Percentiles rank a stretch among this genome's conserved stretches.
phyloP scores from a whole-genome alignment of 2,888 invertebrate species.

The Tryphoninae sp. region DNA sequence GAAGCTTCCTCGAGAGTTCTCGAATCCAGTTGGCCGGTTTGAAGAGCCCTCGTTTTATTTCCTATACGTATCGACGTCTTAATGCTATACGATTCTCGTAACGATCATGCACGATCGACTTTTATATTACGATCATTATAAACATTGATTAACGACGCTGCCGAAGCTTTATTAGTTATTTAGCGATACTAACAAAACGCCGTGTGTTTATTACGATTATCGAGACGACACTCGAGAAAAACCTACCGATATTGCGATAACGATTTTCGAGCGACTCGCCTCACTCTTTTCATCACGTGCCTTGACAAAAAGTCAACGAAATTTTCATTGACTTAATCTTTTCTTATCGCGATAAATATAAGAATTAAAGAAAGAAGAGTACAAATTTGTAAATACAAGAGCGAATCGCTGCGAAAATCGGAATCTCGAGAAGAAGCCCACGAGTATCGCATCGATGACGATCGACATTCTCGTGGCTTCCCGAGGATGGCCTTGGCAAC shows the following conservation, averaged over 20 bases:
- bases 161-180: constrained; percentile 74
- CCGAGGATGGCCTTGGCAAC: constrained; percentile 38
- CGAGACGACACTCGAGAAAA: constrained; percentile 30
- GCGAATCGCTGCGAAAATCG: constrained; percentile 6
- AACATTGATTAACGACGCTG: constrained; percentile 72
- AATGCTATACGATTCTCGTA: constrained; percentile 53
- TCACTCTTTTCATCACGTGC: constrained; percentile 12
- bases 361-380: background rate
- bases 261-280: constrained; percentile 34
- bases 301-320: background rate
- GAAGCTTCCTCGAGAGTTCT: constrained; percentile 57
- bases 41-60: constrained; percentile 46
- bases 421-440: constrained; percentile 14
- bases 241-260: constrained; percentile 31
- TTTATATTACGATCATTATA: constrained; percentile 16
- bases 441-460: constrained; percentile 15
- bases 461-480: constrained; percentile 31
- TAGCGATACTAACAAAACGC: constrained; percentile 76
- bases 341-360: background rate
- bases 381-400: constrained; percentile 17
- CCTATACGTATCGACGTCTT: constrained; percentile 59
- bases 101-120: constrained; percentile 35
- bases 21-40: constrained; percentile 36
- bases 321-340: background rate
- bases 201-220: constrained; percentile 67